phyloP scores from a whole-genome alignment of 2,888 invertebrate species.

The Cryptocheilus praepositus region DNA sequence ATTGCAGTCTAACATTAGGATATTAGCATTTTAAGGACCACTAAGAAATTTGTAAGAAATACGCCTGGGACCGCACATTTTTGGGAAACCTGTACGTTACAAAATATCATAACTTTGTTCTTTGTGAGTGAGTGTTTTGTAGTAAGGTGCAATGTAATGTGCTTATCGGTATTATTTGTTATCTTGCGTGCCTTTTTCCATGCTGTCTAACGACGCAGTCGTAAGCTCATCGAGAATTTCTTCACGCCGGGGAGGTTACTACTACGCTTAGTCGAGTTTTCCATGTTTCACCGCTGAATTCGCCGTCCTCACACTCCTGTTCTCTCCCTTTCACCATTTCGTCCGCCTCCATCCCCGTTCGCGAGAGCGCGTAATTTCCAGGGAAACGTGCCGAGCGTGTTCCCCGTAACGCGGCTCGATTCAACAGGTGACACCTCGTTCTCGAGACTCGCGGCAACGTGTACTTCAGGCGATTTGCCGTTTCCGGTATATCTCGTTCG shows the following conservation, averaged over 20 bases:
- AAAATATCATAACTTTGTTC: too few relatives aligned
- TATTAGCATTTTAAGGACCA: too few relatives aligned
- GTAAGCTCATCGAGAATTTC: not conserved
- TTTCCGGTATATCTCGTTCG: not conserved
- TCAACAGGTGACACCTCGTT: constrained; percentile 55
- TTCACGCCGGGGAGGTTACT: not conserved
- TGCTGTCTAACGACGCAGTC: too few relatives aligned
- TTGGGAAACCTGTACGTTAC: too few relatives aligned
- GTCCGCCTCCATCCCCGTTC: constrained; percentile 2
- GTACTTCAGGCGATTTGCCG: not conserved
- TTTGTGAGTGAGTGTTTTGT: too few relatives aligned
- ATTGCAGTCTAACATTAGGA: too few relatives aligned
- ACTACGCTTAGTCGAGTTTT: not conserved
- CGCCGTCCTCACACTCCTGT: not conserved
- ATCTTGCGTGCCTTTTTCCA: too few relatives aligned
- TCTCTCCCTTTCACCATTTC: not conserved
- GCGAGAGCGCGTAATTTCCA: constrained; percentile 37
- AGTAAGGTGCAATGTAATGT: too few relatives aligned
- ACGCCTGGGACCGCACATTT: too few relatives aligned
- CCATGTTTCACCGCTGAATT: not conserved
- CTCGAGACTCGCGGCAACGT: constrained; percentile 11
- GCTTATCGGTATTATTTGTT: too few relatives aligned
- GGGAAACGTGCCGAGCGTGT: constrained; percentile 31
- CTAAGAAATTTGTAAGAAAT: too few relatives aligned
- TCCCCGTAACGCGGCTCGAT: constrained; percentile 36